Conservation (phyloP, 2,797 vertebrate genomes). For the Sparus aurata region DNA sequence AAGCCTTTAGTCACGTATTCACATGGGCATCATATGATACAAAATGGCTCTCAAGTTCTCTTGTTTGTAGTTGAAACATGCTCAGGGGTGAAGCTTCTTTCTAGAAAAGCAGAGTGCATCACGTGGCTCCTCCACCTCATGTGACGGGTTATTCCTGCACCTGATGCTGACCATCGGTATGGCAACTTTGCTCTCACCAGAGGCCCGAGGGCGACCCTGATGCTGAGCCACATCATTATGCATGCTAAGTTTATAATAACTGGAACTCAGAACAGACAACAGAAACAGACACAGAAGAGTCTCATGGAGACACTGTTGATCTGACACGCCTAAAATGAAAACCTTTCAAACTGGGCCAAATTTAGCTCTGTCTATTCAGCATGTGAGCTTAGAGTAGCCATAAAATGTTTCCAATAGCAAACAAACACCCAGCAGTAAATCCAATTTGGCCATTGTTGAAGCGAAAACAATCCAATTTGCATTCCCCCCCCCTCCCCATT, state of each 20-base stretch:
- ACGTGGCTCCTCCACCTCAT: constrained; percentile 24
- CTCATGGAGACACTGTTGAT: constrained; percentile 37
- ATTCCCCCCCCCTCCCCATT: constrained; percentile 41
- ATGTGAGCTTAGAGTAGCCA: constrained; percentile 30
- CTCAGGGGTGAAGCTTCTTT: constrained; percentile 27
- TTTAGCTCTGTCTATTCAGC: constrained; percentile 38
- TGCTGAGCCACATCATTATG: constrained; percentile 7
- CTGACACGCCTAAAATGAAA: constrained; percentile 34
- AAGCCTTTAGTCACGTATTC: constrained; percentile 20
- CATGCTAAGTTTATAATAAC: constrained; percentile 24
- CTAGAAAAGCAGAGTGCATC: constrained; percentile 36
- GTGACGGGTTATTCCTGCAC: constrained; percentile 47
- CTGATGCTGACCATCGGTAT: constrained; percentile 12
- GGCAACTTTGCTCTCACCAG: constrained; percentile 5
- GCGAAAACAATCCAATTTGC: constrained; percentile 57
- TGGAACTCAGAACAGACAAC: not conserved
- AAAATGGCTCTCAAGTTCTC: constrained; percentile 10
- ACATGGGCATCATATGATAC: constrained; percentile 39
- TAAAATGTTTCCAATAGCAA: constrained; percentile 57
- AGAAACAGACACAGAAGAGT: constrained; percentile 31
- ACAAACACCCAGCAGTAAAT: constrained; percentile 63
- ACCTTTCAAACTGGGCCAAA: constrained; percentile 52
- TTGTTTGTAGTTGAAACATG: constrained; percentile 68
- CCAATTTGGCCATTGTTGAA: constrained; percentile 54
- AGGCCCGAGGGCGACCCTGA: constrained; percentile 4